Base-by-base conservation (phyloP, 2,888 invertebrate genomes). In the Plutella xylostella region DNA sequence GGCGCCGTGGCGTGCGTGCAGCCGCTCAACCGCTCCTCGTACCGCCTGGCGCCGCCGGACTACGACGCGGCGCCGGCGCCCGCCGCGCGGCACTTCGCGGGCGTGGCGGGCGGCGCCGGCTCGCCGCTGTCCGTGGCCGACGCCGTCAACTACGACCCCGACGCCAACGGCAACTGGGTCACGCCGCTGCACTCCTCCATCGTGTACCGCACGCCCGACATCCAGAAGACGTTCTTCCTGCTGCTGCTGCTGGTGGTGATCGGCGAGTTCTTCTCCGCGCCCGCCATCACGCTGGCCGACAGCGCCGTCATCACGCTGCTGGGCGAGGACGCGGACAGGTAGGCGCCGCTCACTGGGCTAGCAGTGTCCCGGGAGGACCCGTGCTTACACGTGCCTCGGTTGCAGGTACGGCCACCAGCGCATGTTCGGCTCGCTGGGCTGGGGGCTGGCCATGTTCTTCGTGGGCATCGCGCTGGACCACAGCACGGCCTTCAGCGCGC, bases 381-480 rank as follows among this genome's bases (percentile, higher is more conserved):
- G n/a, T n/a, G n/a, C n/a, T n/a, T n/a, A n/a, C n/a, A n/a, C n/a
- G n/a, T n/a, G n/a, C n/a, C n/a, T n/a, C n/a, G n/a, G n/a, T n/a
- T n/a, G 35, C 58, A 79, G 92, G 56, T 96, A 98, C 70, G 98
- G 98, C 0, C 93, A 96, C 62, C 98, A 98, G 78, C 89, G 98
- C 55, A 97, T 99, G 96, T 98, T 97, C 67, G 97, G 97, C 2
- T 97, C 97, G 15, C 85, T 98, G 46, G 98, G 98, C 37, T 99
- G 98, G 98, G 98, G 97, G 21, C 84, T 98, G 56, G 94, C 98
- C 38, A 99, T 99, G 98, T 98, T 99, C 78, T 92, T 98, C 68
- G 97, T 99, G 48, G 96, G 96, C 48, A 96, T 97, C 58, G 96
- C 94, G 1, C 84, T 99, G 49, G 98, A 99, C 79, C 96, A 98